Evolutionary conservation across 1,140 invertebrate species (phyloP), one percentile per base, ranked within the genome.

Genomic region (Drosophila ambigua): DNA sequence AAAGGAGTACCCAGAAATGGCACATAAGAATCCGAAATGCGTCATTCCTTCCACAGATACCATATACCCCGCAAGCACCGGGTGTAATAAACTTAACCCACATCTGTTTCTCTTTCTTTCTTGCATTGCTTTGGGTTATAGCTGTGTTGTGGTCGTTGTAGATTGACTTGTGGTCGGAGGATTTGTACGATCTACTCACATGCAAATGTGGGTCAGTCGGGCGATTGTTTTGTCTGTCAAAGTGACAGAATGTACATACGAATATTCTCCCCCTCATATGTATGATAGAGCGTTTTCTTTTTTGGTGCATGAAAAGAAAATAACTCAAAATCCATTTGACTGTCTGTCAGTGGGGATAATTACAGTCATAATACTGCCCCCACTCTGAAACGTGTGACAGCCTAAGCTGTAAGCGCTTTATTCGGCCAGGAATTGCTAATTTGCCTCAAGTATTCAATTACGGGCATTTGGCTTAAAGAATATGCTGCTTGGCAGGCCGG

Each of bases 111-210:
- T 66, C 60, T 15, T 31, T 50, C 45, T 20, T 31, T 35, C 13
- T 46, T 68, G 49, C 62, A 66, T 46, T 48, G 65, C 46, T 31
- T 31, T 28, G 35, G 35, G 9, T 39, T 11, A 39, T 48, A 43
- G 11, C 26, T 35, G 51, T 35, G 28, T 9, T 65, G 61, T 66
- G 65, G 66, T 66, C 66, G 46, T 45, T 67, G 49, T 67, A 50
- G 50, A 67, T 67, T 68, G 66, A 68, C 62, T 67, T 68, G 62
- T 41, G 66, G 66, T 55, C 66, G 48, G 9, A 28, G 61, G 35
- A 52, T 66, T 52, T 46, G 46, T 9, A 20, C 11, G n/a, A 64
- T 15, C 41, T 23, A 65, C 54, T 54, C 62, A 54, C 45, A 53
- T 52, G 9, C 31, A 35, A 20, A 68, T 28, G 23, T 67, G 61